Evolutionary conservation across 2,113 vertebrate genomes (phyloP).

Genomic region (Apistogramma diplotaenia): DNA sequence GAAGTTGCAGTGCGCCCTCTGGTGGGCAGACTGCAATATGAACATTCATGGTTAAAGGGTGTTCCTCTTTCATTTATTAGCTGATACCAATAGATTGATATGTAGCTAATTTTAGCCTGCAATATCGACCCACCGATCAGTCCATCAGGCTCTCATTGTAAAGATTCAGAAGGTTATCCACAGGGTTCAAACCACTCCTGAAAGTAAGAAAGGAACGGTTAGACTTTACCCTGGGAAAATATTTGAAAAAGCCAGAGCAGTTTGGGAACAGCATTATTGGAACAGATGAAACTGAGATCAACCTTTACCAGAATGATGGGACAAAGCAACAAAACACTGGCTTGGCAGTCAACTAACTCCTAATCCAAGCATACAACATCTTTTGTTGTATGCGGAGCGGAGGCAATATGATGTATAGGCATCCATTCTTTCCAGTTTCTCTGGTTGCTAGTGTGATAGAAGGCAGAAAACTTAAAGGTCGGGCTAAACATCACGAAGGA

Average conservation of each 20-base stretch:
- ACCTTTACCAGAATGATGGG: neutral
- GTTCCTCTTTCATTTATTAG: neutral
- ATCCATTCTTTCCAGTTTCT: neutral
- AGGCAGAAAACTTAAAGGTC: neutral
- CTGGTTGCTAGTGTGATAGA: neutral
- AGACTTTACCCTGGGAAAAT: neutral
- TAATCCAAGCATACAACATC: neutral
- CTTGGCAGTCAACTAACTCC: neutral
- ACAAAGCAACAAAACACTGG: neutral
- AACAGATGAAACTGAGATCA: neutral
- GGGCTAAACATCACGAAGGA: neutral
- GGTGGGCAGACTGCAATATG: neutral
- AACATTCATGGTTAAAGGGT: neutral
- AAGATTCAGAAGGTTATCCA: neutral
- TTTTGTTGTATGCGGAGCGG: neutral
- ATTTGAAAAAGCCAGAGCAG: neutral
- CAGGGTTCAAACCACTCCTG: neutral
- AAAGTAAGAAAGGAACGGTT: neutral
- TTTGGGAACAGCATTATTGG: neutral
- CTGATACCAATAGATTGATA: neutral
- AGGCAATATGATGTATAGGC: neutral
- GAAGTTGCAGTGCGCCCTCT: neutral
- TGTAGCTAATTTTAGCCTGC: neutral
- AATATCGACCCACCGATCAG: too few relatives aligned
- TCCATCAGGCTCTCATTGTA: neutral